phyloP scores from a whole-genome alignment of 2,888 invertebrate species.

The Dryocosmus kuriphilus region DNA sequence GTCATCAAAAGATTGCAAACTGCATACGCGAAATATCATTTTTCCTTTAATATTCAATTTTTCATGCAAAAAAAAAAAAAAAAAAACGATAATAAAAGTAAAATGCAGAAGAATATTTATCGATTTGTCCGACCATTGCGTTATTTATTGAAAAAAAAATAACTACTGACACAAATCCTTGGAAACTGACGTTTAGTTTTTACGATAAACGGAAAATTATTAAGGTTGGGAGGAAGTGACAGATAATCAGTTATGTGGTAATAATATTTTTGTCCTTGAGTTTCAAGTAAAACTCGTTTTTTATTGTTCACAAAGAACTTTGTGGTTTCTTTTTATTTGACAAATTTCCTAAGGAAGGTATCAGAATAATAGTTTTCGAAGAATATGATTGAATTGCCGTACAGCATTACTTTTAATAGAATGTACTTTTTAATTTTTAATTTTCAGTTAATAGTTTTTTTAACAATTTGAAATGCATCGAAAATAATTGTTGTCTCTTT shows the following conservation, averaged over 20 bases:
- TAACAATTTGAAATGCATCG: neutral
- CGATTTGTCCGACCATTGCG: neutral
- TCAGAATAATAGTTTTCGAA: neutral
- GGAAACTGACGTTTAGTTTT: slow-evolving; percentile 7
- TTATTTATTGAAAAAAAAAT: neutral
- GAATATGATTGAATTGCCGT: neutral
- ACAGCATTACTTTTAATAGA: too few relatives aligned
- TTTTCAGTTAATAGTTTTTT: neutral
- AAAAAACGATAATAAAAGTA: too few relatives aligned
- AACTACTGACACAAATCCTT: neutral
- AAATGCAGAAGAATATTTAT: neutral
- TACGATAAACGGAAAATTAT: neutral
- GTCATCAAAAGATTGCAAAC: neutral
- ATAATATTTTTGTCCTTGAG: neutral
- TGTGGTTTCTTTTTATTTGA: neutral
- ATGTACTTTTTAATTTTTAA: neutral
- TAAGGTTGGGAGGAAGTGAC: slow-evolving; percentile 22
- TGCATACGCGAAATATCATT: too few relatives aligned
- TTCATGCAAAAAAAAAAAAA: too few relatives aligned
- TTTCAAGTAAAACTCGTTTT: neutral
- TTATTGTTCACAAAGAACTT: neutral
- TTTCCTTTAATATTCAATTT: too few relatives aligned
- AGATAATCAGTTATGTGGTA: slow-evolving; percentile 6
- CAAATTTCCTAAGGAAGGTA: neutral
- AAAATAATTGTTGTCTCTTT: neutral